phyloP scores from a whole-genome alignment of 1,140 invertebrate genomes.

The Diachasma alloeum region DNA sequence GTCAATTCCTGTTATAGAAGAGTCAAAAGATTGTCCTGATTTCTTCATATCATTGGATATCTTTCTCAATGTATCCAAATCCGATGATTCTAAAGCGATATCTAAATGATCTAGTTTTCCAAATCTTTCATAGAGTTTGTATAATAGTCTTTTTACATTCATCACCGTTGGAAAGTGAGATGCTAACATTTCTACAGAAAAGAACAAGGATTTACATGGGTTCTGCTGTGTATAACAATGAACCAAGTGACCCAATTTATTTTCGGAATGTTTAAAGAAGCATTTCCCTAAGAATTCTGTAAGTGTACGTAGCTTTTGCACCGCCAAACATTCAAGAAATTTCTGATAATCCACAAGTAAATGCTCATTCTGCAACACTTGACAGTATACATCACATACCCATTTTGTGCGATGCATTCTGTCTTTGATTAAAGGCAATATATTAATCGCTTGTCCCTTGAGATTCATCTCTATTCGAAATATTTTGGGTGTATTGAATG shows the following conservation, averaged over 20 bases:
- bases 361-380: too few relatives aligned
- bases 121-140: background rate
- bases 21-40: background rate
- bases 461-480: too few relatives aligned
- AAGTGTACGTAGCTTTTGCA: background rate
- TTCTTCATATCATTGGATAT: background rate
- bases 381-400: too few relatives aligned
- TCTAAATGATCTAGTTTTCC: background rate
- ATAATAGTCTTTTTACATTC: constrained; percentile 2
- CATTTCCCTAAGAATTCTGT: background rate
- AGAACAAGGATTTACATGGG: constrained; percentile 11
- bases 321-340: background rate
- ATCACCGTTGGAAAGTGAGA: constrained; percentile 18
- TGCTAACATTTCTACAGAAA: constrained; percentile 12
- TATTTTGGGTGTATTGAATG: too few relatives aligned
- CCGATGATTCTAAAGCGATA: background rate
- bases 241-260: background rate
- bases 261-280: background rate
- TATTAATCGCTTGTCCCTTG: too few relatives aligned
- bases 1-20: background rate
- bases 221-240: too few relatives aligned
- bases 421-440: too few relatives aligned
- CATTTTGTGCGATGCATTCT: too few relatives aligned
- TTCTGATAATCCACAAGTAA: background rate
- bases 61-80: background rate